Base-by-base conservation (phyloP, 53 echinoderm and acorn worm species). In the Paelopatides confundens region DNA sequence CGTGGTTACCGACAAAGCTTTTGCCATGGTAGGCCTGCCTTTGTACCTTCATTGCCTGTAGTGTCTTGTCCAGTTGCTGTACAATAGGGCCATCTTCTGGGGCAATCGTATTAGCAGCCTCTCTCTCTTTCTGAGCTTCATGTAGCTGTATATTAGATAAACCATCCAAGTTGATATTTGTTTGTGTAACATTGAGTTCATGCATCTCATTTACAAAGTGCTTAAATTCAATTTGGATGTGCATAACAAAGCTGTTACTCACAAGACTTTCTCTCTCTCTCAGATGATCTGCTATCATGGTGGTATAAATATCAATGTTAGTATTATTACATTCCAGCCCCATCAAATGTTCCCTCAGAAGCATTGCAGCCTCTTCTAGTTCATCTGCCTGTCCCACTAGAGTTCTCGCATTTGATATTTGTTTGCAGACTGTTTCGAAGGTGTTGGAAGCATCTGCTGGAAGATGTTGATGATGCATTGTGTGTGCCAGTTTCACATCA, bases 21-120 rank as follows among this genome's bases (percentile, higher is more conserved):
- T n/a, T n/a, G n/a, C n/a, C n/a, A n/a, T n/a, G n/a, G n/a, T n/a
- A n/a, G n/a, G n/a, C n/a, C n/a, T n/a, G n/a, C n/a, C n/a, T n/a
- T n/a, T n/a, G 54, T 10, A 91, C 91, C 28, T 86, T 81, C 64
- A 77, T 86, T 5, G 5, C 46, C 52, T 77, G 82, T 3, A 62
- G 58, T 18, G 31, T 54, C 17, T 32, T 52, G 23, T 82, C 62
- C 10, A 82, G 58, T 31, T 32, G n/a, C 18, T 54, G 49, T 2
- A 62, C 34, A n/a, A 82, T 29, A 21, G 34, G 82, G 11, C 82
- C 62, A 30, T 82, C 31, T 14, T n/a, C 82, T 62, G 26, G 13
- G 5, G 18, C 34, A 2, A n/a, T n/a, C n/a, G 31, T 15, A 4
- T 23, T 34, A 4, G 31, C 15, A 35, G 27, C 31, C 14, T 33